Conservation (phyloP, 53 echinoderm and acorn worm genomes). For the Temnopleurus reevesii region DNA sequence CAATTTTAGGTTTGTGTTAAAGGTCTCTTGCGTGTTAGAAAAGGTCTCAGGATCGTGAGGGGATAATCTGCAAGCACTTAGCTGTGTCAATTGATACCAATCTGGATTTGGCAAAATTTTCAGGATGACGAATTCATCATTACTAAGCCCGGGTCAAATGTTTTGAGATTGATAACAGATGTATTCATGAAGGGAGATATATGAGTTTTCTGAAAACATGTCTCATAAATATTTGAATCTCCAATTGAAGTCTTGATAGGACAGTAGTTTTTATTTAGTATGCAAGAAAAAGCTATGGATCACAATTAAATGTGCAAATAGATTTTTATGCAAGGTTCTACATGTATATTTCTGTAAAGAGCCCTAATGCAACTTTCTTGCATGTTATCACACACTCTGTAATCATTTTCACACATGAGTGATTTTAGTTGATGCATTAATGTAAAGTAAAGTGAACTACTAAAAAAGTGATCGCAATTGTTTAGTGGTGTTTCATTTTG, state of each 20-base stretch:
- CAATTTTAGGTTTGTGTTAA: no score
- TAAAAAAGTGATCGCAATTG: no score
- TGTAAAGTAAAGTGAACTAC: no score
- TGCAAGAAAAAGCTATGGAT: background rate
- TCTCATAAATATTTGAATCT: slow-evolving; percentile 2
- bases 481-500: no score
- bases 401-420: no score
- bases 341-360: no score
- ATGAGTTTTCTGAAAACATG: background rate
- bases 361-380: no score
- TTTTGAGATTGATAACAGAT: slow-evolving; percentile 29
- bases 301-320: no score
- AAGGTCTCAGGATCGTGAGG: background rate
- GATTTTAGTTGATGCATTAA: no score
- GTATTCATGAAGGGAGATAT: background rate
- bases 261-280: background rate
- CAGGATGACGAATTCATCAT: slow-evolving; percentile 42
- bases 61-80: slow-evolving; percentile 28
- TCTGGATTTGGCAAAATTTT: slow-evolving; percentile 22
- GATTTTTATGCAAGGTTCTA: no score
- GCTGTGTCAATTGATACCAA: slow-evolving; percentile 24
- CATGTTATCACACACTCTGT: no score
- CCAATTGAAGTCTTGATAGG: background rate
- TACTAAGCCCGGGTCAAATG: slow-evolving; percentile 44
- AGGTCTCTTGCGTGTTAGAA: background rate